A percentile compares a stretch with the other conserved stretches of the same genome.
Evolutionary conservation across 1,140 invertebrate genomes (phyloP).

Genomic region (Drosophila prosaltans): DNA sequence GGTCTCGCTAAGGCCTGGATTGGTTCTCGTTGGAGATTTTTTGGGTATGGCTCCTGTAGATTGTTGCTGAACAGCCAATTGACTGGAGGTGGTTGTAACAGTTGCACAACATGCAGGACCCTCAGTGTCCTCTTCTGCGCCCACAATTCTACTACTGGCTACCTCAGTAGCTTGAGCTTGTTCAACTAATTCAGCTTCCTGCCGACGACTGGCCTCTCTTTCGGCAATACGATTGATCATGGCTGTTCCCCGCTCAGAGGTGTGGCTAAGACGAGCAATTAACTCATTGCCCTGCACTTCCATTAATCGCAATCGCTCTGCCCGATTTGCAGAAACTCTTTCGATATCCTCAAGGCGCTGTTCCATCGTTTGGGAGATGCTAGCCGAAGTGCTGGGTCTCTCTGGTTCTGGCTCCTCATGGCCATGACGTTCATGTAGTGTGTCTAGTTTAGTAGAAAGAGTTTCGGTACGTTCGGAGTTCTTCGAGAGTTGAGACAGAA

Average conservation of each 20-base stretch:
- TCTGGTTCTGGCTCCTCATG: not conserved
- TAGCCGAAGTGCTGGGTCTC: slow-evolving; percentile 24
- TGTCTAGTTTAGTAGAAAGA: slow-evolving; percentile 50
- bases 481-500: slow-evolving; percentile 51
- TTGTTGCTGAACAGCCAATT: slow-evolving; percentile 56
- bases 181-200: slow-evolving; percentile 63
- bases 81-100: slow-evolving; percentile 67
- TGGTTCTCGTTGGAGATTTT: slow-evolving; percentile 17
- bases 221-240: slow-evolving; percentile 81
- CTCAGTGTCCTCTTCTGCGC: slow-evolving; percentile 37
- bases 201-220: slow-evolving; percentile 63
- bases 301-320: slow-evolving; percentile 86
- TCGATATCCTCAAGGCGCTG: slow-evolving; percentile 79
- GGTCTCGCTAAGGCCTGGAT: slow-evolving; percentile 1
- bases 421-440: slow-evolving; percentile 54
- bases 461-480: slow-evolving; percentile 81
- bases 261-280: slow-evolving; percentile 85
- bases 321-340: slow-evolving; percentile 85
- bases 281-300: slow-evolving; percentile 89
- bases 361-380: slow-evolving; percentile 68
- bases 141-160: slow-evolving; percentile 61
- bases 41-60: slow-evolving; percentile 70
- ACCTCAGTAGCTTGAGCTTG: slow-evolving; percentile 42
- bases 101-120: slow-evolving; percentile 58
- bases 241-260: slow-evolving; percentile 82